Conservation (phyloP, 1,140 invertebrate genomes). For the Ceratina japonica region DNA sequence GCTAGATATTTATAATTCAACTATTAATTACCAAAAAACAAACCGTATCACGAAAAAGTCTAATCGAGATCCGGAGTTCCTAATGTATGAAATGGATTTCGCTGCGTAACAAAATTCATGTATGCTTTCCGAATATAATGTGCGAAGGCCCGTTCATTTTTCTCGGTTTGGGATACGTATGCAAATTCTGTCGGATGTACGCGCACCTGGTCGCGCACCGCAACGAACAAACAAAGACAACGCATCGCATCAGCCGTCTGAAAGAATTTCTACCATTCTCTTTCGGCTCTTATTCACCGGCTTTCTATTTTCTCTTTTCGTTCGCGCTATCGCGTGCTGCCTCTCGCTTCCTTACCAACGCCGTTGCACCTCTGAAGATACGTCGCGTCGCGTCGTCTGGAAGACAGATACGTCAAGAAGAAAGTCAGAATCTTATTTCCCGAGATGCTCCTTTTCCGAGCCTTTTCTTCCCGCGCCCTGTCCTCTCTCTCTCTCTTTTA, state of each 20-base stretch:
- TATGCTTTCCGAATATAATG: not conserved
- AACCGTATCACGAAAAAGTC: not conserved
- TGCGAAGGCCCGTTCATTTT: not conserved
- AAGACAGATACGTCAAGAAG: conserved; percentile 66
- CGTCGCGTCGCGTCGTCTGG: conserved; percentile 11
- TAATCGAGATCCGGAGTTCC: not conserved
- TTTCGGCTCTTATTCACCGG: conserved; percentile 41
- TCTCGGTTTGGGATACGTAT: conserved; percentile 34
- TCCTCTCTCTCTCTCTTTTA: not conserved
- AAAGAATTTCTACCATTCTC: conserved; percentile 57
- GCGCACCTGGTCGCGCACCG: conserved; percentile 13
- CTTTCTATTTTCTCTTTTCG: not conserved
- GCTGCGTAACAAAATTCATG: not conserved
- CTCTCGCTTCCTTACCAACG: conserved; percentile 13
- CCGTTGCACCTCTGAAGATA: conserved; percentile 52
- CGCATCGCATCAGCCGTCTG: conserved; percentile 59
- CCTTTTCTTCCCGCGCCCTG: conserved; percentile 34
- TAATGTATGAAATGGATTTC: not conserved
- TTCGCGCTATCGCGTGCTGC: not conserved
- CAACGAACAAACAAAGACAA: conserved; percentile 61
- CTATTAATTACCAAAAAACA: no score
- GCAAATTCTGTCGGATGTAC: conserved; percentile 45
- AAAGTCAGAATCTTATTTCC: conserved; percentile 71
- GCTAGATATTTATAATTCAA: no score
- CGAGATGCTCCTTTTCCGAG: conserved; percentile 60